These are phyloP conservation scores for Caloenas nicobarica DNA, from an alignment of 2,113 vertebrate species.

Conservation along the genomic window DNA sequence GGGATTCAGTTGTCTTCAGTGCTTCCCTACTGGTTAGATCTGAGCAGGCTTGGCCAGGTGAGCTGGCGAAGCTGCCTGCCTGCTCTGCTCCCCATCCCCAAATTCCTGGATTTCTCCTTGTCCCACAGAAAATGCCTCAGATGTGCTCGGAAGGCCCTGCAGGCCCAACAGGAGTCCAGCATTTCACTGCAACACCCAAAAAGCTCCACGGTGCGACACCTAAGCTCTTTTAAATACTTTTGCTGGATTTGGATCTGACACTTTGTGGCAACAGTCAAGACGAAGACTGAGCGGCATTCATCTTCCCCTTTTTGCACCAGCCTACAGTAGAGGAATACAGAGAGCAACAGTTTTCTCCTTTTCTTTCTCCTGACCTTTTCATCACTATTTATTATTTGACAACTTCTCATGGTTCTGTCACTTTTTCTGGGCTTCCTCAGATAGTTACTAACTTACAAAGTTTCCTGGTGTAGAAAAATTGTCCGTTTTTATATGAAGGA, in stretches of 20 bases:
- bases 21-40: background rate
- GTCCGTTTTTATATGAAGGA: background rate
- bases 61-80: background rate
- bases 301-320: background rate
- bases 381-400: background rate
- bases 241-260: background rate
- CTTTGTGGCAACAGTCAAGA: background rate
- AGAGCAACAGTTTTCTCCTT: background rate
- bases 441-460: background rate
- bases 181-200: background rate
- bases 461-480: background rate
- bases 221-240: background rate
- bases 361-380: background rate
- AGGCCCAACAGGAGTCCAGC: rapidly evolving
- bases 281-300: rapidly evolving
- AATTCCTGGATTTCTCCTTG: background rate
- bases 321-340: background rate
- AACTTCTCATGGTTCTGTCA: background rate
- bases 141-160: too few species aligned
- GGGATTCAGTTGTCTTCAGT: background rate
- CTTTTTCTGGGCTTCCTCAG: background rate
- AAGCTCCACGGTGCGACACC: rapidly evolving
- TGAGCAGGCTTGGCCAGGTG: background rate
- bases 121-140: background rate
- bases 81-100: background rate